Evolutionary conservation across 2,888 invertebrate species (phyloP).

Genomic region (Andrena flavipes): DNA sequence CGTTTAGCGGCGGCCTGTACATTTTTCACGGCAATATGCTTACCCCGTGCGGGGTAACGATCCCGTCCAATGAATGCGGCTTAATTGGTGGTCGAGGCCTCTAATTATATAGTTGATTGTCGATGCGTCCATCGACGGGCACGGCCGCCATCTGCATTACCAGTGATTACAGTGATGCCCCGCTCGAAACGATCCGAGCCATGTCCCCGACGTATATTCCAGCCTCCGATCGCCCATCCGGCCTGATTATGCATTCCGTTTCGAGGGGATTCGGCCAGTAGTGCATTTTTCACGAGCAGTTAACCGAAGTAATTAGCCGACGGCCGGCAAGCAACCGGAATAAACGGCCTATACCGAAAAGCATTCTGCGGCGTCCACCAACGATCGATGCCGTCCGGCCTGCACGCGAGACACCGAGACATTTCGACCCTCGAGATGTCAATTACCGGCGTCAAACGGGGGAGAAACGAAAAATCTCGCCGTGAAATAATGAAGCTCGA

Average conservation of each 20-base stretch:
- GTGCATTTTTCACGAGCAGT: slow-evolving; percentile 75
- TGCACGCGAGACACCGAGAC: slow-evolving; percentile 14
- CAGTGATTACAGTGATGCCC: slow-evolving; percentile 78
- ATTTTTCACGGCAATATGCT: slow-evolving; percentile 66
- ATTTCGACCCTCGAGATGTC: slow-evolving; percentile 42
- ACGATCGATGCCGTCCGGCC: slow-evolving; percentile 53
- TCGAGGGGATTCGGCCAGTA: slow-evolving; percentile 72
- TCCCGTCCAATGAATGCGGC: slow-evolving; percentile 71
- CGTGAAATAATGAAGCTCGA: slow-evolving; percentile 8
- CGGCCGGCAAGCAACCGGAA: slow-evolving; percentile 69
- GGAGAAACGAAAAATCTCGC: slow-evolving; percentile 32
- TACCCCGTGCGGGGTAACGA: slow-evolving; percentile 34
- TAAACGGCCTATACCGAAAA: slow-evolving; percentile 65
- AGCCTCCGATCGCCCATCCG: slow-evolving; percentile 62
- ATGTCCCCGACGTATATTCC: slow-evolving; percentile 42
- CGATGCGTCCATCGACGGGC: slow-evolving; percentile 74
- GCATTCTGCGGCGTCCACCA: slow-evolving; percentile 48
- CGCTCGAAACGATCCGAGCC: slow-evolving; percentile 64
- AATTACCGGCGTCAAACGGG: slow-evolving; percentile 41
- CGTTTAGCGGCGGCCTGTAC: slow-evolving; percentile 54
- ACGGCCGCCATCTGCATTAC: slow-evolving; percentile 79
- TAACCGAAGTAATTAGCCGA: slow-evolving; percentile 75
- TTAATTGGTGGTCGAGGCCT: slow-evolving; percentile 78
- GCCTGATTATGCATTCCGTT: slow-evolving; percentile 78
- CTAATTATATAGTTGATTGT: slow-evolving; percentile 80